These are phyloP conservation scores for Scrobipalpa atriplicella DNA, from an alignment of 2,888 invertebrate genomes.

Conservation along the genomic window DNA sequence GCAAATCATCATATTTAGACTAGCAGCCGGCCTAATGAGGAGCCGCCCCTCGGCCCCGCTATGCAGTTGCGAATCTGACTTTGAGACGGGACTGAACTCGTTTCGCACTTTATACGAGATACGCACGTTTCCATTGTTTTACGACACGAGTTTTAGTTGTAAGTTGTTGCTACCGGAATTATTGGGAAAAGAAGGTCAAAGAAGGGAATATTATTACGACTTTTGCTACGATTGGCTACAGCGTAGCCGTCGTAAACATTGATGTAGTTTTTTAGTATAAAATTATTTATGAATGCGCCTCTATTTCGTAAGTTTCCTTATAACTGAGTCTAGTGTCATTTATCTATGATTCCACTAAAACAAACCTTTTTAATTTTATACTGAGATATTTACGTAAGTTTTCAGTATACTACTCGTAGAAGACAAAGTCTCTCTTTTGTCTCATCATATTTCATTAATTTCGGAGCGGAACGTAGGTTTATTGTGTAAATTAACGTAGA, in stretches of 20 bases:
- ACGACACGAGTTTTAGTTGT: constrained; percentile 5
- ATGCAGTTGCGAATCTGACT: constrained; percentile 44
- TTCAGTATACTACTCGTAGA: too few species aligned
- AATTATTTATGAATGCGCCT: neutral
- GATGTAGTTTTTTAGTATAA: neutral
- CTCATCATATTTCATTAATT: too few species aligned
- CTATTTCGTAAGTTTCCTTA: too few species aligned
- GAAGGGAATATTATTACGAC: neutral
- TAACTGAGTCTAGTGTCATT: too few species aligned
- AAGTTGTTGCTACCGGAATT: constrained; percentile 9
- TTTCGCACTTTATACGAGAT: constrained; percentile 57
- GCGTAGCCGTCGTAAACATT: neutral
- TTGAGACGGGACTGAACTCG: constrained; percentile 62
- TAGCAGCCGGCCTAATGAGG: neutral
- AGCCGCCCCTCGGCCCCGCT: neutral
- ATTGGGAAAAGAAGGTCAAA: too few species aligned
- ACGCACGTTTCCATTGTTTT: constrained; percentile 49
- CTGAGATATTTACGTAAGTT: too few species aligned
- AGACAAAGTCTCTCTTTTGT: too few species aligned
- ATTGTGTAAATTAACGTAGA: too few species aligned
- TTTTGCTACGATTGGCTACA: neutral
- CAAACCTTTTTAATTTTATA: too few species aligned
- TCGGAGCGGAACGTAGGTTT: too few species aligned
- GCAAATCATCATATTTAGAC: neutral
- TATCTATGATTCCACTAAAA: too few species aligned